These are phyloP conservation scores for Gymnocheta viridis DNA, from an alignment of 2,888 invertebrate genomes.

Conservation along the genomic window DNA sequence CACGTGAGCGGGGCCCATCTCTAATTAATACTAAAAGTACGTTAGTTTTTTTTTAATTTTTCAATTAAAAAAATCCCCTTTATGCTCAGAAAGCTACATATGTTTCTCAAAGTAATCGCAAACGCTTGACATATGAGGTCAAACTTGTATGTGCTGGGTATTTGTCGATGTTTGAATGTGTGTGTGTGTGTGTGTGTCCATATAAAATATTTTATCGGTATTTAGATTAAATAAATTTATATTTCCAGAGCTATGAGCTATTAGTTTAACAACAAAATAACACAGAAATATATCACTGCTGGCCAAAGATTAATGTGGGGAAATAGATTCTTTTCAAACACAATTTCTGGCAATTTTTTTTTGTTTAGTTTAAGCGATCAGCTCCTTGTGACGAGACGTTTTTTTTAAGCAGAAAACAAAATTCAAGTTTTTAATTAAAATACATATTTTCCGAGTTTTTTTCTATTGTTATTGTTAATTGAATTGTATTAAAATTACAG, in stretches of 20 bases:
- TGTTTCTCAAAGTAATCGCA: too few relatives aligned
- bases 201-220: neutral
- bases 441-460: neutral
- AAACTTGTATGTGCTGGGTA: neutral
- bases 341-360: slow-evolving; percentile 9
- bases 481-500: too few relatives aligned
- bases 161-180: neutral
- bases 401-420: neutral
- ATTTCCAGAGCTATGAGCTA: slow-evolving; percentile 30
- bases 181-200: slow-evolving; percentile 1
- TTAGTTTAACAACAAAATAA: slow-evolving; percentile 8
- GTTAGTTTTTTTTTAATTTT: too few relatives aligned
- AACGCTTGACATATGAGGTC: too few relatives aligned
- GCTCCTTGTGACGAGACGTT: slow-evolving; percentile 55
- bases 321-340: slow-evolving; percentile 46
- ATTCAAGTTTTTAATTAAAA: neutral
- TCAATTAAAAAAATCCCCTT: too few relatives aligned
- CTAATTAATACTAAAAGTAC: too few relatives aligned
- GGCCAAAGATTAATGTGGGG: slow-evolving; percentile 52
- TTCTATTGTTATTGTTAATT: slow-evolving; percentile 21
- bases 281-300: neutral
- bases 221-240: slow-evolving; percentile 37
- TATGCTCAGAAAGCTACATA: too few relatives aligned
- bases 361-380: slow-evolving; percentile 51
- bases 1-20: too few relatives aligned